These are phyloP conservation scores for Emberiza fucata DNA, from an alignment of 2,113 vertebrate genomes.

Conservation along the genomic window DNA sequence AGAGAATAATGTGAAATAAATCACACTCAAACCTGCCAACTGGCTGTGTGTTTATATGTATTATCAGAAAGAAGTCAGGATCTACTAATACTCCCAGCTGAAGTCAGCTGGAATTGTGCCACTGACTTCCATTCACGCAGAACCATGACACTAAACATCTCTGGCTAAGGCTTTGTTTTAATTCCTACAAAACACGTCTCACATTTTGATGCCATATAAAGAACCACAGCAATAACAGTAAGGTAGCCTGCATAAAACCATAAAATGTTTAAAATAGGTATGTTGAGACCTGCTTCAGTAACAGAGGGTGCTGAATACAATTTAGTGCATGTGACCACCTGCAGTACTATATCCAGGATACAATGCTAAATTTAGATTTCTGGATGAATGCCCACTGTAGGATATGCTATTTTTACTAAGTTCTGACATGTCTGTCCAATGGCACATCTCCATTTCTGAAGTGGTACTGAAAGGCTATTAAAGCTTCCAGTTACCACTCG, in stretches of 20 bases:
- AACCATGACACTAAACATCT: neutral
- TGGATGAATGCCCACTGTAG: conserved; percentile 22
- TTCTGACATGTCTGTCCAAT: neutral
- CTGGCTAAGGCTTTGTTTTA: neutral
- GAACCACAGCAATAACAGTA: neutral
- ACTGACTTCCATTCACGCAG: neutral
- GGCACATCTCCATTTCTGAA: neutral
- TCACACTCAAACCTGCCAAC: neutral
- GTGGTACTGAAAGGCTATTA: neutral
- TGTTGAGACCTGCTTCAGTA: neutral
- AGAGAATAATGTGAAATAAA: neutral
- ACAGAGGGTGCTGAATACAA: neutral
- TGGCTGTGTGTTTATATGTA: neutral
- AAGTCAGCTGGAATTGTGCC: neutral
- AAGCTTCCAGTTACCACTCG: neutral
- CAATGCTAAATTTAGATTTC: conserved; percentile 45
- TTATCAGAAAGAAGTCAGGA: conserved; percentile 1
- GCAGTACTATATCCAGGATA: neutral
- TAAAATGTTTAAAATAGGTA: neutral
- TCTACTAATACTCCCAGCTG: neutral
- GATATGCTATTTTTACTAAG: conserved; percentile 19
- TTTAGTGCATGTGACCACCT: neutral
- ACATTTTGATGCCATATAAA: neutral
- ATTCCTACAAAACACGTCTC: neutral
- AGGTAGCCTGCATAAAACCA: neutral